Conservation (phyloP, 2,888 invertebrate species). For the Eupithecia inturbata region DNA sequence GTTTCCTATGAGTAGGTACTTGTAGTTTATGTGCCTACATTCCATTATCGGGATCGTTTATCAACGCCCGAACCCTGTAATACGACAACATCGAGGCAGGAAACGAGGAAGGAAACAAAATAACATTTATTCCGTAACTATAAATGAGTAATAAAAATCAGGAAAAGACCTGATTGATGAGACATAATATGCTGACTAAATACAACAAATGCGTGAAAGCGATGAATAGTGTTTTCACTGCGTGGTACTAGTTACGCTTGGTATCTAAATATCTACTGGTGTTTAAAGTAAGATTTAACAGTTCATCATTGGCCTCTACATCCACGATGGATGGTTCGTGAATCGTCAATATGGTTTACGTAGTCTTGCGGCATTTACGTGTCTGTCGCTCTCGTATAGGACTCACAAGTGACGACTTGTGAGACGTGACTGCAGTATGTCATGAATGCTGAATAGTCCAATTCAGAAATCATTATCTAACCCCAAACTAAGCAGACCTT, state of each 20-base stretch:
- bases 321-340: no score
- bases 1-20: slow-evolving; percentile 15
- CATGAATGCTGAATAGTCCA: no score
- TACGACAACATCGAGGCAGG: slow-evolving; percentile 48
- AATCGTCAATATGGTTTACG: no score
- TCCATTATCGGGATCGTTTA: slow-evolving; percentile 52
- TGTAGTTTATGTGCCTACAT: slow-evolving; percentile 23
- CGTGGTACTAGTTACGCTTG: background rate
- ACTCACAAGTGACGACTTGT: no score
- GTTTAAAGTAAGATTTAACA: background rate
- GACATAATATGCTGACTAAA: slow-evolving; percentile 48
- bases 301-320: background rate
- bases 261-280: background rate
- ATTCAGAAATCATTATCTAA: background rate
- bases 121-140: slow-evolving; percentile 50
- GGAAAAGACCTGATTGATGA: slow-evolving; percentile 46
- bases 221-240: slow-evolving; percentile 33
- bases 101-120: slow-evolving; percentile 47
- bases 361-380: no score
- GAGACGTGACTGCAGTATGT: no score
- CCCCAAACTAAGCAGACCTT: background rate
- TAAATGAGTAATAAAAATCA: slow-evolving; percentile 48
- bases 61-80: slow-evolving; percentile 52
- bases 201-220: slow-evolving; percentile 41
- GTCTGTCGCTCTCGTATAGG: no score